phyloP scores from a whole-genome alignment of 2,888 invertebrate species.

The Meta bourneti region DNA sequence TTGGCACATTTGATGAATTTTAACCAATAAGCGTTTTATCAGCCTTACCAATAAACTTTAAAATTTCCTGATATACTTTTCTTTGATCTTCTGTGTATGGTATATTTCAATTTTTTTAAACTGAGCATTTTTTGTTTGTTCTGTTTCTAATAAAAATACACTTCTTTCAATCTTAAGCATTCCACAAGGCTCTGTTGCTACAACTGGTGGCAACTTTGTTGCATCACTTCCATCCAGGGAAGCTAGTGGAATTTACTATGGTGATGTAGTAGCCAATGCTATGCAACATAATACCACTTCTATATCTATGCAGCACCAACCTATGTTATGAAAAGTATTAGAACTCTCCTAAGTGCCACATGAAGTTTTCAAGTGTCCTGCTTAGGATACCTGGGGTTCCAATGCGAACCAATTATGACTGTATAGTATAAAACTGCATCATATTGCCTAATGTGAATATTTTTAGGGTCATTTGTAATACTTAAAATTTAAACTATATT shows the following conservation, averaged over 20 bases:
- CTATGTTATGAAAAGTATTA: constrained; percentile 68
- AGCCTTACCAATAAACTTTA: too few relatives aligned
- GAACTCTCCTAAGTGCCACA: constrained; percentile 47
- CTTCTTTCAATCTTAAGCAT: constrained; percentile 40
- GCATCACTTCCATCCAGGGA: constrained; percentile 45
- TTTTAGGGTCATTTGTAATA: constrained; percentile 29
- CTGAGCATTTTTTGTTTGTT: not conserved
- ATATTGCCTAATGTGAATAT: constrained; percentile 48
- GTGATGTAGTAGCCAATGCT: constrained; percentile 48
- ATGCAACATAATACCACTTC: constrained; percentile 49
- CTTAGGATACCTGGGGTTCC: constrained; percentile 33
- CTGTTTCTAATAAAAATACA: not conserved
- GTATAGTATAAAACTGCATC: constrained; percentile 29
- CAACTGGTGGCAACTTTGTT: constrained; percentile 39
- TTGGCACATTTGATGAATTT: too few relatives aligned
- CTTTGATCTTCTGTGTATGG: too few relatives aligned
- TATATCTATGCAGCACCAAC: constrained; percentile 62
- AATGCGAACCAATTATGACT: constrained; percentile 33
- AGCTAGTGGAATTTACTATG: constrained; percentile 54
- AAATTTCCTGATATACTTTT: too few relatives aligned
- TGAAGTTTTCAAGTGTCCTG: constrained; percentile 40
- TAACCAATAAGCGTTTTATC: too few relatives aligned
- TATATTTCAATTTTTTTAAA: too few relatives aligned
- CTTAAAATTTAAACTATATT: constrained; percentile 23
- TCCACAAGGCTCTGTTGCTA: constrained; percentile 41